Evolutionary conservation across 1,140 invertebrate species (phyloP), one percentile per base, ranked within the genome.

Genomic region (Musca domestica): DNA sequence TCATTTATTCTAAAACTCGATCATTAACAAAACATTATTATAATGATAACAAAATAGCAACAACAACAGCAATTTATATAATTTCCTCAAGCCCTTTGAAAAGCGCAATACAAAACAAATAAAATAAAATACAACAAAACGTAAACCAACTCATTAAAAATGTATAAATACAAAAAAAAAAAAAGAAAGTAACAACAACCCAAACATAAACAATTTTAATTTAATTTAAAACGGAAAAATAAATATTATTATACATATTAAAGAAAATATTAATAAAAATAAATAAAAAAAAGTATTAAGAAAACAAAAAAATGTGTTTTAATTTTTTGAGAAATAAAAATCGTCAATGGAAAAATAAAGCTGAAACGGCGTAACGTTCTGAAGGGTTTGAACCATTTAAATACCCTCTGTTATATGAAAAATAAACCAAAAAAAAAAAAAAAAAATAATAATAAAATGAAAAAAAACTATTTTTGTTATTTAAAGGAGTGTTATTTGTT

Each of bases 1-100:
- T 27, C 23, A 12, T 56, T 27, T 56, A 65, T 46, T 51, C 22
- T 69, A 47, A n/a, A 54, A 67, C 51, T 34, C 47, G 56, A 67
- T 52, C 67, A 68, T n/a, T n/a, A n/a, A 68, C 46, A 52, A 69
- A 61, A 63, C 23, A 48, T 67, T 47, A 67, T 61, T 25, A 54
- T 67, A 48, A 61, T 67, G 61, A 46, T 48, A 63, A 58, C 56
- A 58, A 67, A 61, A 67, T 61, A 67, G 56, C 49, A 67, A 51
- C 61, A 61, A 67, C 56, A 15, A 47, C 52, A 67, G 17, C 20
- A 41, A 56, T 54, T 23, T 23, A 58, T 23, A 58, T 58, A n/a
- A 23, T 58, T 20, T 66, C n/a, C 47, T 64, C 20, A 20, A 61
- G 34, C 19, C 56, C 22, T 17, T 34, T 61, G n/a, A n/a, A 3